A percentile compares a stretch with the other conserved stretches of the same genome.
Conservation (phyloP, 1,140 invertebrate species). For the Triops longicaudatus region DNA sequence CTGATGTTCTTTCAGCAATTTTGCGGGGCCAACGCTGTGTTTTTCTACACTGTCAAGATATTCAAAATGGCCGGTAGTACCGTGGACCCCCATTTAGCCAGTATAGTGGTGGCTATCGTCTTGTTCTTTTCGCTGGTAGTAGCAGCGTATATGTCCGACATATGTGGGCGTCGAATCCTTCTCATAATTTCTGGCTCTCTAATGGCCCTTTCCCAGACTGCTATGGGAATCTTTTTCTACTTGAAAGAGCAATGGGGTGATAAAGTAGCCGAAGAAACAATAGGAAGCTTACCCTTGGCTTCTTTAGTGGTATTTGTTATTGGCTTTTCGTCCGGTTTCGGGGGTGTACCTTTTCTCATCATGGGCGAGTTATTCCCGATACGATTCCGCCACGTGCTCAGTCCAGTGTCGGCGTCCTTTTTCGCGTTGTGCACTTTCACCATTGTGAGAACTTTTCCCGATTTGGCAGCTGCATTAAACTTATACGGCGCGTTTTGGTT, state of each 20-base stretch:
- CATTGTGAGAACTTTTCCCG: conserved; percentile 52
- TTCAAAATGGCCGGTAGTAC: conserved; percentile 30
- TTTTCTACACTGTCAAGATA: conserved; percentile 53
- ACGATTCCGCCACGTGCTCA: conserved; percentile 40
- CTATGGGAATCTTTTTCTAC: conserved; percentile 40
- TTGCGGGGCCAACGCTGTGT: conserved; percentile 57
- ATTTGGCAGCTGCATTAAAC: conserved; percentile 48
- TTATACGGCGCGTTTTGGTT: conserved; percentile 57
- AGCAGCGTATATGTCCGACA: conserved; percentile 49
- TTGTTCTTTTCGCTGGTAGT: conserved; percentile 43
- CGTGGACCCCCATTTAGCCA: conserved; percentile 34
- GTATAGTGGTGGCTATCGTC: conserved; percentile 40
- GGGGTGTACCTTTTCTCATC: conserved; percentile 44
- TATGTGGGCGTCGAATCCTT: conserved; percentile 40
- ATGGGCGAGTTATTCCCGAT: conserved; percentile 46
- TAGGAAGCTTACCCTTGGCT: conserved; percentile 68
- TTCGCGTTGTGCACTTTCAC: conserved; percentile 44
- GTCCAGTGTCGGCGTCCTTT: conserved; percentile 39
- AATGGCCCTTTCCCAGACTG: conserved; percentile 33
- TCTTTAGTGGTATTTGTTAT: conserved; percentile 77
- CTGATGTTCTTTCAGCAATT: conserved; percentile 55
- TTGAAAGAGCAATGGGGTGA: conserved; percentile 35
- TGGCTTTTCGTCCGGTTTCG: conserved; percentile 76
- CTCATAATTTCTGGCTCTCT: conserved; percentile 36
- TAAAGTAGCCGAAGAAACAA: conserved; percentile 42